Percentiles rank a stretch among this genome's conserved stretches.
These are phyloP conservation scores for Gonioctena quinquepunctata DNA, from an alignment of 1,140 invertebrate genomes.

Conservation along the genomic window DNA sequence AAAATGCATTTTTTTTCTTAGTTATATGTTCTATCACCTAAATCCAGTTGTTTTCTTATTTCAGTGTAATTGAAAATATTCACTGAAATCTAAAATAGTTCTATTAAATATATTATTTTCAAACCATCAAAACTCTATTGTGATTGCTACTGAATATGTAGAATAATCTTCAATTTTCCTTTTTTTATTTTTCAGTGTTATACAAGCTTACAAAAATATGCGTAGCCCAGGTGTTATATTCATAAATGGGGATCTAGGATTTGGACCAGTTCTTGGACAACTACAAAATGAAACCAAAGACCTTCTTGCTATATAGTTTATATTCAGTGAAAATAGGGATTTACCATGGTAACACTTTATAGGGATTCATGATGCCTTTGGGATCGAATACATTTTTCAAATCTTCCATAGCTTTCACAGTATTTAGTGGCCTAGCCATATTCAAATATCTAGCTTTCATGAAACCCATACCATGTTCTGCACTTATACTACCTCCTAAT, in stretches of 20 bases:
- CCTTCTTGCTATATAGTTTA: background rate
- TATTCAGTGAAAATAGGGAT: background rate
- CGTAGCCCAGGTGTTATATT: background rate
- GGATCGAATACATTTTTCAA: constrained; percentile 89
- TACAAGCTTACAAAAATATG: background rate
- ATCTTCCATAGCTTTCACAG: constrained; percentile 79
- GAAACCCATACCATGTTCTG: constrained; percentile 94
- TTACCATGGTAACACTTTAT: constrained; percentile 9
- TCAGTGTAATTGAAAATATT: too few relatives aligned
- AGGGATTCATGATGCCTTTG: constrained; percentile 82
- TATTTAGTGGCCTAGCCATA: constrained; percentile 74
- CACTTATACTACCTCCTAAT: constrained; percentile 86
- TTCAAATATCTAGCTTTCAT: constrained; percentile 84
- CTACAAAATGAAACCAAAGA: background rate
- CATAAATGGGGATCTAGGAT: background rate
- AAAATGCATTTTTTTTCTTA: too few relatives aligned
- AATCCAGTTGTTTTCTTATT: too few relatives aligned
- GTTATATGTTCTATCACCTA: too few relatives aligned
- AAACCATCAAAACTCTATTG: too few relatives aligned
- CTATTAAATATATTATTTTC: too few relatives aligned
- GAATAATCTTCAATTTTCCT: background rate
- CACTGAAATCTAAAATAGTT: too few relatives aligned
- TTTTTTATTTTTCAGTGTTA: background rate
- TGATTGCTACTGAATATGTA: background rate
- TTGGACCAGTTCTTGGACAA: background rate